A percentile compares a stretch with the other conserved stretches of the same genome.
These are phyloP conservation scores for Augiades crinisus DNA, from an alignment of 2,888 invertebrate genomes.

Conservation along the genomic window DNA sequence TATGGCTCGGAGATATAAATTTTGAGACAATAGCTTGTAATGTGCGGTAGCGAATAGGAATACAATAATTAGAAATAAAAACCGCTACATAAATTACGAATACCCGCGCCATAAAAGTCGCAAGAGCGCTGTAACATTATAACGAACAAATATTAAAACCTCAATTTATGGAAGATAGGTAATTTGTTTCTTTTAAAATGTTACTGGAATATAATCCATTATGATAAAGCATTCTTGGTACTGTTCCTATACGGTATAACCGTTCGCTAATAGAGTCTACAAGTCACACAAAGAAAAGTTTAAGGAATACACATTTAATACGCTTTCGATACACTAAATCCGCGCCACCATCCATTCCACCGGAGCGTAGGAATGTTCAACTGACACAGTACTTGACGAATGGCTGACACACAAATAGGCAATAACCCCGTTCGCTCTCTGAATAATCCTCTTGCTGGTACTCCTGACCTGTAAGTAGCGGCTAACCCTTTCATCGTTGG, in stretches of 20 bases:
- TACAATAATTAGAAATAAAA: background rate
- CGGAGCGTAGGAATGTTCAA: conserved; percentile 3
- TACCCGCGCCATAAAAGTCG: too few species aligned
- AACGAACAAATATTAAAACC: too few species aligned
- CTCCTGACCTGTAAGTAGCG: conserved; percentile 39
- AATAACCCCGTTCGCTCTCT: conserved; percentile 31
- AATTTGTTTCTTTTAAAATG: too few species aligned
- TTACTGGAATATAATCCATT: too few species aligned
- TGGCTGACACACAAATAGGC: conserved; percentile 35
- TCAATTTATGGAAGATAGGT: too few species aligned
- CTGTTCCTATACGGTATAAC: too few species aligned
- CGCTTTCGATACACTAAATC: background rate
- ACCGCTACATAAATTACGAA: background rate
- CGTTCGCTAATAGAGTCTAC: background rate
- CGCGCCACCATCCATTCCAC: background rate
- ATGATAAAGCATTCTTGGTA: too few species aligned
- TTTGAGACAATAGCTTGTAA: background rate
- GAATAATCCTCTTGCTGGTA: conserved; percentile 23
- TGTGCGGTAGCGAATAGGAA: background rate
- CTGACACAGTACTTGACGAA: conserved; percentile 18
- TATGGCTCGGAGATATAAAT: background rate
- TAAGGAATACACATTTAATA: too few species aligned
- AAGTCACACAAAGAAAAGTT: background rate
- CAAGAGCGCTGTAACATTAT: too few species aligned
- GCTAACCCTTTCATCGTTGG: conserved; percentile 61